Conservation (phyloP, 2,888 invertebrate genomes). For the Galerucella calmariensis region DNA sequence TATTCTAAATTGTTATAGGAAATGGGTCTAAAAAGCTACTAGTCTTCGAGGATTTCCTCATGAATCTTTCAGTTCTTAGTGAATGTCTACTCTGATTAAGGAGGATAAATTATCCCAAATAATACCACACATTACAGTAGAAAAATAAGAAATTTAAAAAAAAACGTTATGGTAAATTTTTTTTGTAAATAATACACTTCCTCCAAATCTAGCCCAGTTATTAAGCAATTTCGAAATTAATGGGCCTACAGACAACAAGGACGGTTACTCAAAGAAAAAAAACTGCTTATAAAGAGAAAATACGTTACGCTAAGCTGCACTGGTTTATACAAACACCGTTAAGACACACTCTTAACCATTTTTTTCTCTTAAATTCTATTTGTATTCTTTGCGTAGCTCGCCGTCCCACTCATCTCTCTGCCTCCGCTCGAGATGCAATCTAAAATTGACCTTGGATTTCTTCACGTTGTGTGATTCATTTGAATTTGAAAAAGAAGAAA, state of each 20-base stretch:
- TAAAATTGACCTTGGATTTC: constrained; percentile 8
- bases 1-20: no score
- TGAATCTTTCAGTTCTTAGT: no score
- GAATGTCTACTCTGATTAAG: no score
- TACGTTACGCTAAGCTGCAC: constrained; percentile 3
- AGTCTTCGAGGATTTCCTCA: no score
- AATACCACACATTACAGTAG: no score
- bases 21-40: no score
- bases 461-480: constrained; percentile 12
- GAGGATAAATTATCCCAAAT: no score
- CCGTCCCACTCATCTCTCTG: constrained; percentile 5
- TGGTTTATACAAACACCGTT: constrained; percentile 7
- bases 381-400: constrained; percentile 1
- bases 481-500: not conserved
- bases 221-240: not conserved
- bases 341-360: not conserved
- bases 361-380: not conserved
- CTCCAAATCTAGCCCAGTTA: not conserved
- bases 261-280: not conserved
- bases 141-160: no score
- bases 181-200: not conserved
- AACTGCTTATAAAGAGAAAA: constrained; percentile 3
- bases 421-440: constrained; percentile 15
- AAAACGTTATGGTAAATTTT: no score
- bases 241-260: not conserved